phyloP scores from a whole-genome alignment of 2,797 vertebrate species.

The Myotis pilosus region DNA sequence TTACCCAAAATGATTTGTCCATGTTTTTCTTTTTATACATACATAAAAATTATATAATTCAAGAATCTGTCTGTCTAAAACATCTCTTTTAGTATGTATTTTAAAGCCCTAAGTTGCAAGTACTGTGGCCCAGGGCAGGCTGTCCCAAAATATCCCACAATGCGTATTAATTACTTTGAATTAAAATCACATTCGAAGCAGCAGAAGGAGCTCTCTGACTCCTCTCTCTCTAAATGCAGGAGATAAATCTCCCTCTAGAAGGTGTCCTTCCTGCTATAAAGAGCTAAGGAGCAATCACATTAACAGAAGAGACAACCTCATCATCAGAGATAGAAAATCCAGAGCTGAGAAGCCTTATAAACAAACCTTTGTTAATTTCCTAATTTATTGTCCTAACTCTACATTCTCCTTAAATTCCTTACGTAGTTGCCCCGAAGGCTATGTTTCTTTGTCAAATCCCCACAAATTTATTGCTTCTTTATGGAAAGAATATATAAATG shows the following conservation, averaged over 20 bases:
- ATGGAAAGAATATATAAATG: no score
- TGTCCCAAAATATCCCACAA: not conserved
- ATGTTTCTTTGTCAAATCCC: not conserved
- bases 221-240: not conserved
- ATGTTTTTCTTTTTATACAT: not conserved
- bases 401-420: not conserved
- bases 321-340: not conserved
- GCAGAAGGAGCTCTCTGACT: not conserved
- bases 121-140: no score
- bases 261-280: not conserved
- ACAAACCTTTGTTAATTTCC: not conserved
- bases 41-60: not conserved
- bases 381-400: not conserved
- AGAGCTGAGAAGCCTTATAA: not conserved
- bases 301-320: not conserved
- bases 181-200: not conserved
- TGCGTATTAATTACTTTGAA: not conserved
- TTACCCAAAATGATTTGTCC: not conserved
- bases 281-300: not conserved
- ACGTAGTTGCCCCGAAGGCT: not conserved
- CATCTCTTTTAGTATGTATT: not conserved
- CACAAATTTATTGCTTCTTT: no score
- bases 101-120: constrained; percentile 12
- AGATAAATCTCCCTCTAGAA: not conserved
- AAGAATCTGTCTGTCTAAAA: not conserved